Conservation (phyloP, 1,140 invertebrate species). For the fruit fly (Drosophila melanogaster) region DNA sequence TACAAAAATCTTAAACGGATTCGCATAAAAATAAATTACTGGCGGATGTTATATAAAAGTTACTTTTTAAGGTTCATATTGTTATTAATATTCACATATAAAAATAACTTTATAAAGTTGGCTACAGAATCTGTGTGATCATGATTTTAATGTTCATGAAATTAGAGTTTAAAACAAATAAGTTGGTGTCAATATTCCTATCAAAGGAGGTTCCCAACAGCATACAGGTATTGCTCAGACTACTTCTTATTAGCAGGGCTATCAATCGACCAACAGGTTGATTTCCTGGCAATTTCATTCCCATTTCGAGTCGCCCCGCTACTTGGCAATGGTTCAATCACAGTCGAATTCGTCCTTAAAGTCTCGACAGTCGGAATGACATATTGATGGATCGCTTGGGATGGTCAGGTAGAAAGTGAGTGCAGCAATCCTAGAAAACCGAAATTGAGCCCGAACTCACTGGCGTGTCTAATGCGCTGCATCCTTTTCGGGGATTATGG, state of each 20-base stretch:
- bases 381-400: constrained; percentile 62
- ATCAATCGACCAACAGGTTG: constrained; percentile 52
- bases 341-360: constrained; percentile 32
- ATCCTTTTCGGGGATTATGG: constrained; percentile 71
- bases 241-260: constrained; percentile 57
- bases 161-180: neutral
- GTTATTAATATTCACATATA: no score
- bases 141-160: no score
- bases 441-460: constrained; percentile 22
- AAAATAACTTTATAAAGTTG: no score
- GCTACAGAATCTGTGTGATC: no score
- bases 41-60: no score
- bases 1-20: no score
- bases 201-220: neutral
- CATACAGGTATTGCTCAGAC: neutral
- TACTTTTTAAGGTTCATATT: no score
- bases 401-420: constrained; percentile 31
- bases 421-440: constrained; percentile 26
- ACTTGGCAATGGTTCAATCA: constrained; percentile 28
- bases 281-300: constrained; percentile 47
- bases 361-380: constrained; percentile 25
- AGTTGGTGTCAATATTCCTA: no score
- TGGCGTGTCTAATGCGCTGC: constrained; percentile 64
- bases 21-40: no score
- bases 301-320: constrained; percentile 17